phyloP scores from a whole-genome alignment of 1,140 invertebrate species.

The Drosophila chauvacae region DNA sequence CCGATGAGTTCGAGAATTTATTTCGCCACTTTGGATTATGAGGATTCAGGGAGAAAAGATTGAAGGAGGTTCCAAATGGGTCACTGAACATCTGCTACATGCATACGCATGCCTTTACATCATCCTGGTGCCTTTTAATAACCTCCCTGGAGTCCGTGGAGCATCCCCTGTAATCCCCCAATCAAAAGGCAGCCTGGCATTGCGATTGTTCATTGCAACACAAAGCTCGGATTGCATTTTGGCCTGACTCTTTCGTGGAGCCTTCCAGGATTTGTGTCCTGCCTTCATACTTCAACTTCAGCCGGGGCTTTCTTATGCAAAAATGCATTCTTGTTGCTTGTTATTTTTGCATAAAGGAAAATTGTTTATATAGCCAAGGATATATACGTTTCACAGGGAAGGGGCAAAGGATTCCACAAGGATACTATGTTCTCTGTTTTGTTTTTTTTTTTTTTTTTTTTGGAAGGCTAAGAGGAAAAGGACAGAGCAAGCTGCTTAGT shows the following conservation, averaged over 20 bases:
- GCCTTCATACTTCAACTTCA: constrained; percentile 76
- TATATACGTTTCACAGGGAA: constrained; percentile 47
- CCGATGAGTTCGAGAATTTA: not conserved
- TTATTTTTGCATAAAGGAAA: constrained; percentile 82
- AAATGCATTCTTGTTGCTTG: constrained; percentile 72
- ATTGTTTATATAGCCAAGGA: constrained; percentile 74
- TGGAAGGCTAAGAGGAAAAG: not conserved
- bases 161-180: constrained; percentile 29
- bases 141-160: constrained; percentile 5
- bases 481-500: constrained; percentile 33
- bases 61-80: not conserved
- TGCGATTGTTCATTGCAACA: constrained; percentile 37
- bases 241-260: constrained; percentile 22
- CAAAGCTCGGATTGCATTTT: constrained; percentile 49
- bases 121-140: constrained; percentile 17
- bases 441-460: not conserved
- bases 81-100: constrained; percentile 2
- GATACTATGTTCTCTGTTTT: constrained; percentile 23
- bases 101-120: constrained; percentile 15
- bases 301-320: constrained; percentile 74
- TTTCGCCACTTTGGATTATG: constrained; percentile 15
- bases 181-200: constrained; percentile 44
- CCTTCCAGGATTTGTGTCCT: constrained; percentile 32
- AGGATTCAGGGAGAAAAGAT: not conserved
- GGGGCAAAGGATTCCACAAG: constrained; percentile 34